Evolutionary conservation across 2,797 vertebrate species (phyloP), one percentile per base, ranked within the genome.

Genomic region (Acipenser transmontanus): DNA sequence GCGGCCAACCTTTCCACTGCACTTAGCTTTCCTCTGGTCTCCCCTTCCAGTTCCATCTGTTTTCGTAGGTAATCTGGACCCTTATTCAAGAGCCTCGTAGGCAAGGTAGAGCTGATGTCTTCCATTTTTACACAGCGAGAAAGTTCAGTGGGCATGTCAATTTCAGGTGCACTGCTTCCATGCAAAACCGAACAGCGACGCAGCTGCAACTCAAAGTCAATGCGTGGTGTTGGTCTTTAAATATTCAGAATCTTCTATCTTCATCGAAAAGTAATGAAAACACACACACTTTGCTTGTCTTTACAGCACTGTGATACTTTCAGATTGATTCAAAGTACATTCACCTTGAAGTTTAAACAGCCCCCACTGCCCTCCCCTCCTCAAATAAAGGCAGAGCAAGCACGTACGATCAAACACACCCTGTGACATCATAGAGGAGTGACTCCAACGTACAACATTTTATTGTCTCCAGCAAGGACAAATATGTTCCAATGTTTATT

Each of bases 1-100:
- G 95, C 96, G 0, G 94, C 97, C 34, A 99, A 84, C 70, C 96
- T 90, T 82, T 97, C 94, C 82, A 93, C 94, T 0, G 96, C 97
- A 56, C 94, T 98, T 59, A 78, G 81, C 61, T 85, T 76, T 67
- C 80, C 88, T 1, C 88, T 90, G 17, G 47, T 80, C 52, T 34
- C 34, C 34, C 34, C 34, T 34, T 92, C 87, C 50, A 77, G 77
- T 72, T 91, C 93, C 80, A 93, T 86, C 80, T 92, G 92, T 75
- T 82, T 88, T 48, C 94, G 91, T 67, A 95, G 83, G 74, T 93
- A 93, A 54, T 88, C 88, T 0, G 93, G 91, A 17, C 92, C 93
- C 76, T 88, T 92, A 75, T 74, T 86, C 69, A 91, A 85, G 60
- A 94, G 90, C 47, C 90, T 89, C 1, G 91, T 81, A 34, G 93